Evolutionary conservation across 2,888 invertebrate genomes (phyloP).

Genomic region (Matsumyia berberina): DNA sequence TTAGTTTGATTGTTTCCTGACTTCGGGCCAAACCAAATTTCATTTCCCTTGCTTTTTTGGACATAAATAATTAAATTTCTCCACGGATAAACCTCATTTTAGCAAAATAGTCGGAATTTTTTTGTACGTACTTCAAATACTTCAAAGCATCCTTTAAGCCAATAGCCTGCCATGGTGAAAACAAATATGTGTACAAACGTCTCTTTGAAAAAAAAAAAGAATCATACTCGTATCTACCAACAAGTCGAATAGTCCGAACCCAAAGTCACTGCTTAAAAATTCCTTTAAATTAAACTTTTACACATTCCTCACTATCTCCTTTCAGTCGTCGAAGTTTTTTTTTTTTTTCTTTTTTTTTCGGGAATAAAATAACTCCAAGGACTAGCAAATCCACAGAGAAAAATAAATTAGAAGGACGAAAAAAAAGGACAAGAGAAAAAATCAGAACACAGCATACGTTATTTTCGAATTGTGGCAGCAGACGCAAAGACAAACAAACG

Average conservation of each 20-base stretch:
- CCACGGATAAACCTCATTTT: no score
- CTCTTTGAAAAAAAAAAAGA: slow-evolving; percentile 19
- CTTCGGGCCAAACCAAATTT: no score
- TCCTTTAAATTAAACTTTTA: slow-evolving; percentile 26
- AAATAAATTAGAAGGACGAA: slow-evolving; percentile 26
- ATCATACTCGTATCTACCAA: slow-evolving; percentile 4
- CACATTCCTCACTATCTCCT: neutral
- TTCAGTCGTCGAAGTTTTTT: neutral
- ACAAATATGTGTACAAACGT: neutral
- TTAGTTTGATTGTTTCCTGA: no score
- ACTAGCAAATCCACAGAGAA: slow-evolving; percentile 25
- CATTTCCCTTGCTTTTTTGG: no score
- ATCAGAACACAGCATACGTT: neutral
- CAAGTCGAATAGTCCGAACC: slow-evolving; percentile 2
- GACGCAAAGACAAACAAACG: neutral
- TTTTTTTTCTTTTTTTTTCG: neutral
- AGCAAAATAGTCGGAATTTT: no score
- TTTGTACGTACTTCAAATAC: no score
- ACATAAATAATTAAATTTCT: no score
- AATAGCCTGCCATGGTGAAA: neutral
- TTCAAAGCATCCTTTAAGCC: slow-evolving; percentile 9
- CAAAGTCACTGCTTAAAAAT: slow-evolving; percentile 24
- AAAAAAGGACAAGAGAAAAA: no score
- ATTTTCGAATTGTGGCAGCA: neutral
- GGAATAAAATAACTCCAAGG: slow-evolving; percentile 29